Conservation (phyloP, 2,113 vertebrate genomes). For the Callipepla californica region DNA sequence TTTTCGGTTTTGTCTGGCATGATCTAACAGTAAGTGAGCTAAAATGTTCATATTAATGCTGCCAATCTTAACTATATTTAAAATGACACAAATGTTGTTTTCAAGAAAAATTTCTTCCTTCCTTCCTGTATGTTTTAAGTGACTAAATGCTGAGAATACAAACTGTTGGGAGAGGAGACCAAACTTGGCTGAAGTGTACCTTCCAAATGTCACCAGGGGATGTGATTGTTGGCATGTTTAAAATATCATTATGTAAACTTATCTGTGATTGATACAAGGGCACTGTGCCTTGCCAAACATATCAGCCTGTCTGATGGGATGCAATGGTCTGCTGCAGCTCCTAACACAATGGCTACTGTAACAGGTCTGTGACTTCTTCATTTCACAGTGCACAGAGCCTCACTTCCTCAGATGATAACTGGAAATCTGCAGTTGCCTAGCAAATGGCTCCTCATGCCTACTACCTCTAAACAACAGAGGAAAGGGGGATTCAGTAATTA, state of each 20-base stretch:
- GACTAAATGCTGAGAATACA: background rate
- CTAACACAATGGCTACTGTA: background rate
- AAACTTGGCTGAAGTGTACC: background rate
- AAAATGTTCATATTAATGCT: background rate
- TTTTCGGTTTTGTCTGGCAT: too few species aligned
- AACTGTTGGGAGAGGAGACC: background rate
- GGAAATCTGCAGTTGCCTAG: background rate
- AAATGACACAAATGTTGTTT: background rate
- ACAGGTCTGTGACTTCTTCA: constrained; percentile 46
- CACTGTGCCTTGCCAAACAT: background rate
- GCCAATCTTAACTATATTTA: background rate
- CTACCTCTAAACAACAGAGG: background rate
- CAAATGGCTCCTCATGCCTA: background rate
- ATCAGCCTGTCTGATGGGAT: background rate
- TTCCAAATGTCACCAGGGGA: background rate
- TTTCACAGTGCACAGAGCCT: constrained; percentile 38
- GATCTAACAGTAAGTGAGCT: too few species aligned
- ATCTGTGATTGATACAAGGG: background rate
- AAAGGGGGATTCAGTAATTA: background rate
- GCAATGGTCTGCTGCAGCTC: constrained; percentile 23
- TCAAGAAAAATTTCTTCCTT: background rate
- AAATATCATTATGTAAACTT: background rate
- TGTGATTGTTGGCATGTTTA: background rate
- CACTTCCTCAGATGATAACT: background rate
- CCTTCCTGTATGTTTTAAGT: background rate